Evolutionary conservation across 2,797 vertebrate genomes (phyloP).

Genomic region (Falco biarmicus): DNA sequence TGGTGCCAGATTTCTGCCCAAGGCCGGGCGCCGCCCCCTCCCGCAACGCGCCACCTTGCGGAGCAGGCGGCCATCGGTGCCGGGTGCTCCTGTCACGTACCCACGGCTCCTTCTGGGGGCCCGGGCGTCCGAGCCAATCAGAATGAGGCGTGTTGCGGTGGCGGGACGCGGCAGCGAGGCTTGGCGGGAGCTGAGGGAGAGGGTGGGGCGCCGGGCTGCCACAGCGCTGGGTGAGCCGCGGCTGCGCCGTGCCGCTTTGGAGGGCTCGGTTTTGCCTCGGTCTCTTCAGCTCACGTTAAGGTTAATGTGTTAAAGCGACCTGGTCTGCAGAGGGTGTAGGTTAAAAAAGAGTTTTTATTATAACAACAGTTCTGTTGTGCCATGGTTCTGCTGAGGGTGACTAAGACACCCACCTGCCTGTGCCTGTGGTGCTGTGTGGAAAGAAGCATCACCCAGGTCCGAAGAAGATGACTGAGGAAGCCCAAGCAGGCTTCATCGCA

Average conservation of each 20-base stretch:
- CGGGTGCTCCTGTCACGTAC: fast-evolving
- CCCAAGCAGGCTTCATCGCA: too few species aligned
- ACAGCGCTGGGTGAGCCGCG: too few species aligned
- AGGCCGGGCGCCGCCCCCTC: too few species aligned
- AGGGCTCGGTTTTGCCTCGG: fast-evolving
- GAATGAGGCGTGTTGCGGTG: background rate
- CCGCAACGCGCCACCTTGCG: too few species aligned
- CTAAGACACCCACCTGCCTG: fast-evolving
- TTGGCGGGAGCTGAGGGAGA: too few species aligned
- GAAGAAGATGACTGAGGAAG: background rate
- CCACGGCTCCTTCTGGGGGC: background rate
- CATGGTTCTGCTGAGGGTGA: fast-evolving
- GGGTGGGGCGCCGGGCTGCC: too few species aligned
- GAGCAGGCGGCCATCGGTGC: background rate
- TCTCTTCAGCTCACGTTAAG: fast-evolving
- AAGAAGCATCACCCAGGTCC: fast-evolving
- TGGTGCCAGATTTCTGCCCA: too few species aligned
- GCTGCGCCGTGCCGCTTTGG: too few species aligned
- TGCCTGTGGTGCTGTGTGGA: background rate
- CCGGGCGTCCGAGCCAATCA: background rate
- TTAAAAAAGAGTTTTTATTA: background rate
- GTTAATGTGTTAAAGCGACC: background rate
- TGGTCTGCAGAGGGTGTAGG: background rate
- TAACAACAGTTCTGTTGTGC: too few species aligned
- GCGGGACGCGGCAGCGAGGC: fast-evolving